Percentiles rank a stretch among this genome's conserved stretches.
Evolutionary conservation across 1,140 invertebrate genomes (phyloP).

Genomic region (Nebria ingens): DNA sequence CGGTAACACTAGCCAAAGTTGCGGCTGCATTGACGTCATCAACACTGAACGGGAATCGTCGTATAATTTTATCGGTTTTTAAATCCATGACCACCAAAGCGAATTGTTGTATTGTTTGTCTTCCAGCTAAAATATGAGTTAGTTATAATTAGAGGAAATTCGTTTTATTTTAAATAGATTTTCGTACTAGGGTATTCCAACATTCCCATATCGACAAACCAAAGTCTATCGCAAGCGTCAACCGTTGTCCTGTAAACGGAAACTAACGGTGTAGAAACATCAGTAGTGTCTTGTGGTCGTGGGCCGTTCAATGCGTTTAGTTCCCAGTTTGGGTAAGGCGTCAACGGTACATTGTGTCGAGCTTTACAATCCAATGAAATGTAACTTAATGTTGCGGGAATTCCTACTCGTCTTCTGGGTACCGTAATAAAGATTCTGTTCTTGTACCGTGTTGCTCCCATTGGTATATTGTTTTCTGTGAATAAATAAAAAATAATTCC

Average conservation of each 20-base stretch:
- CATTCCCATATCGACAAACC: constrained; percentile 62
- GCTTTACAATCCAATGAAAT: constrained; percentile 37
- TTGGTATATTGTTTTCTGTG: constrained; percentile 58
- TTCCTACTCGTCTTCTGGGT: constrained; percentile 51
- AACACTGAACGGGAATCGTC: constrained; percentile 35
- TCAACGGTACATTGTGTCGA: constrained; percentile 35
- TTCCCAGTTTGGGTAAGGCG: constrained; percentile 50
- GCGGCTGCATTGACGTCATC: constrained; percentile 33
- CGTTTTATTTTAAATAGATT: too few species aligned
- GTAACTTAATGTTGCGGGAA: constrained; percentile 59
- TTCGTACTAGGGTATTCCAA: constrained; percentile 39
- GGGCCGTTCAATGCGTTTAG: constrained; percentile 42
- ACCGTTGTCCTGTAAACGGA: constrained; percentile 56
- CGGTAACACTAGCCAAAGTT: constrained; percentile 47
- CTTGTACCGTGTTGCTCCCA: constrained; percentile 53
- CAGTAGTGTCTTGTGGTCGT: constrained; percentile 24
- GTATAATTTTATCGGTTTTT: constrained; percentile 40
- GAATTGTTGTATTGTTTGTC: constrained; percentile 42
- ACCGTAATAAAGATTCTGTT: constrained; percentile 62
- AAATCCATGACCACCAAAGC: constrained; percentile 58
- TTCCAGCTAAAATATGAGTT: constrained; percentile 37
- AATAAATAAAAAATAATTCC: too few species aligned
- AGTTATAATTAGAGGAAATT: too few species aligned
- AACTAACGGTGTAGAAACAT: constrained; percentile 32
- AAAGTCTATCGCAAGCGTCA: constrained; percentile 57